A percentile compares a stretch with the other conserved stretches of the same genome.
Evolutionary conservation across 2,888 invertebrate species (phyloP).

Genomic region (Tigriopus californicus): DNA sequence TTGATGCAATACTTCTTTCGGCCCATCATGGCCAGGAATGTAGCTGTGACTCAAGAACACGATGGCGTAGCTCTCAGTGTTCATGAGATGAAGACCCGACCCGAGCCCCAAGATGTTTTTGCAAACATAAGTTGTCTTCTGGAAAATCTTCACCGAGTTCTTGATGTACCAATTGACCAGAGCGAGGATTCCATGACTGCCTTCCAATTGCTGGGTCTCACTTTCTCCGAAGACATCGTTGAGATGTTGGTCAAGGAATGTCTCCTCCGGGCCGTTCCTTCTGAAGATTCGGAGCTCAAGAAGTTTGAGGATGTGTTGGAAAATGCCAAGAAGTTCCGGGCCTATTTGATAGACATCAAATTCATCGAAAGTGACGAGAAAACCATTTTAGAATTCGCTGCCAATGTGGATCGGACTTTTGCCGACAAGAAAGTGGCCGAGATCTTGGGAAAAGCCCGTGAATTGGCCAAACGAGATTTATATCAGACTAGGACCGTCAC

Average conservation of each 20-base stretch:
- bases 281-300: not conserved
- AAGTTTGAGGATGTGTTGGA: not conserved
- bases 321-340: not conserved
- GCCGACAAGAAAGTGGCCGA: constrained; percentile 37
- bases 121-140: too few species aligned
- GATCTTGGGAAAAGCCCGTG: not conserved
- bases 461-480: constrained; percentile 34
- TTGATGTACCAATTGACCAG: too few species aligned
- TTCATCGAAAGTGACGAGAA: constrained; percentile 27
- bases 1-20: too few species aligned
- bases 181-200: too few species aligned
- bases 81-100: too few species aligned
- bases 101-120: too few species aligned
- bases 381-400: constrained; percentile 45
- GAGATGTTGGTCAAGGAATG: not conserved
- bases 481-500: constrained; percentile 44
- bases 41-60: too few species aligned
- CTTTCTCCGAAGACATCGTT: not conserved
- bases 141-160: too few species aligned
- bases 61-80: too few species aligned
- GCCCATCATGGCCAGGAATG: too few species aligned
- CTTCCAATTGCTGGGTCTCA: too few species aligned
- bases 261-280: not conserved
- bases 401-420: constrained; percentile 53
- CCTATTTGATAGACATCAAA: not conserved